Conservation (phyloP, 2,797 vertebrate genomes). For the Siniperca undulata region DNA sequence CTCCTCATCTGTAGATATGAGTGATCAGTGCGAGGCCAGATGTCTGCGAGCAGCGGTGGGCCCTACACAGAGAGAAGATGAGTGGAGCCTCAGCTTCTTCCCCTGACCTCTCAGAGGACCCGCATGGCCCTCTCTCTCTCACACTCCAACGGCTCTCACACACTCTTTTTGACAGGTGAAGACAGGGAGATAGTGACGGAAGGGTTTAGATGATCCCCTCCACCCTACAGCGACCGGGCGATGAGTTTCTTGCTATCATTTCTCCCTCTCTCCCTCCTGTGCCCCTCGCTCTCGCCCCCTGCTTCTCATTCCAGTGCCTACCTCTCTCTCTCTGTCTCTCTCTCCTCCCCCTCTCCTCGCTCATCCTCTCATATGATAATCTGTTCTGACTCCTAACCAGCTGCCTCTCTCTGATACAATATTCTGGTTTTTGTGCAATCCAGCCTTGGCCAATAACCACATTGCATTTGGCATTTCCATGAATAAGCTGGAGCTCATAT, state of each 20-base stretch:
- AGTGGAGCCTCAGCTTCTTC: slow-evolving; percentile 77
- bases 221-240: slow-evolving; percentile 80
- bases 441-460: slow-evolving; percentile 84
- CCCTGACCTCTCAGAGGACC: slow-evolving; percentile 84
- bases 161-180: slow-evolving; percentile 81
- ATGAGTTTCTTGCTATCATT: slow-evolving; percentile 81
- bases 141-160: slow-evolving; percentile 57
- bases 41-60: slow-evolving; percentile 79
- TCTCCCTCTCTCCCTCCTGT: slow-evolving; percentile 53
- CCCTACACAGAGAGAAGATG: slow-evolving; percentile 68
- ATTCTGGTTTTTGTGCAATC: slow-evolving; percentile 88
- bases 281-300: slow-evolving; percentile 68
- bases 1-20: slow-evolving; percentile 76
- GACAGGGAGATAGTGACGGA: slow-evolving; percentile 75
- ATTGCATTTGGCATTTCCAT: slow-evolving; percentile 83
- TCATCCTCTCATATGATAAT: slow-evolving; percentile 86
- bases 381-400: slow-evolving; percentile 88
- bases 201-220: slow-evolving; percentile 79
- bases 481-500: slow-evolving; percentile 81
- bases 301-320: slow-evolving; percentile 70
- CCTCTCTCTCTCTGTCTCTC: slow-evolving; percentile 39
- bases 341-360: slow-evolving; percentile 70
- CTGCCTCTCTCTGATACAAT: slow-evolving; percentile 88
- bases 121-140: slow-evolving; percentile 43
- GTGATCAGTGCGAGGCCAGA: slow-evolving; percentile 83